phyloP scores from a whole-genome alignment of 2,113 vertebrate genomes.

The Chaetorhynchus papuensis region DNA sequence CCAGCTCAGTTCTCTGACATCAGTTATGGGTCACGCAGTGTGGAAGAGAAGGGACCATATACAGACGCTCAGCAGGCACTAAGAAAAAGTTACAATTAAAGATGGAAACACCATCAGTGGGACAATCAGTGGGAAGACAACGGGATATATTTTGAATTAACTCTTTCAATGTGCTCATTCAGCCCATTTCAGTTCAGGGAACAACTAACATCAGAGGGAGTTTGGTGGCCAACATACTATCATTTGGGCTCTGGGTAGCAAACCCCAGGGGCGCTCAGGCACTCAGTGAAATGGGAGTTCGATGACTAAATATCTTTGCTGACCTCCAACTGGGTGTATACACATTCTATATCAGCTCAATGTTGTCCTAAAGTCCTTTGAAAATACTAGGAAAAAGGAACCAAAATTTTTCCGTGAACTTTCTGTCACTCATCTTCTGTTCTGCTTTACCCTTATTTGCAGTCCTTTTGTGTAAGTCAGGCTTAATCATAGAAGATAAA shows the following conservation, averaged over 20 bases:
- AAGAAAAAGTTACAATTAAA: background rate
- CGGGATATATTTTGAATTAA: background rate
- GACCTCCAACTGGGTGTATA: background rate
- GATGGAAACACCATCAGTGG: background rate
- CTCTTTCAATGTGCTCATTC: background rate
- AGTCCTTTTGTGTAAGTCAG: background rate
- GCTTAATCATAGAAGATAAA: background rate
- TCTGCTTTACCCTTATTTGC: background rate
- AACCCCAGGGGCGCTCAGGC: background rate
- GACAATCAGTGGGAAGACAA: background rate
- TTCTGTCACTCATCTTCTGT: background rate
- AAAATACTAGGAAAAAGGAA: background rate
- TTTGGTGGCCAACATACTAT: background rate
- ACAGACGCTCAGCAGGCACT: background rate
- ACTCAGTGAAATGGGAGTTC: background rate
- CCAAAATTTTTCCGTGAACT: background rate
- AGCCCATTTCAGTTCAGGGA: background rate
- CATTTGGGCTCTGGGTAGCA: background rate
- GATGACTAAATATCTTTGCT: background rate
- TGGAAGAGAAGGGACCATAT: background rate
- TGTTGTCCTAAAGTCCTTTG: background rate
- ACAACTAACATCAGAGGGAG: background rate
- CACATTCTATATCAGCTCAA: background rate
- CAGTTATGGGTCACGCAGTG: rapidly evolving
- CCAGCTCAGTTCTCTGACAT: background rate